These are phyloP conservation scores for Criorhina ranunculi DNA, from an alignment of 2,888 invertebrate species.

Conservation along the genomic window DNA sequence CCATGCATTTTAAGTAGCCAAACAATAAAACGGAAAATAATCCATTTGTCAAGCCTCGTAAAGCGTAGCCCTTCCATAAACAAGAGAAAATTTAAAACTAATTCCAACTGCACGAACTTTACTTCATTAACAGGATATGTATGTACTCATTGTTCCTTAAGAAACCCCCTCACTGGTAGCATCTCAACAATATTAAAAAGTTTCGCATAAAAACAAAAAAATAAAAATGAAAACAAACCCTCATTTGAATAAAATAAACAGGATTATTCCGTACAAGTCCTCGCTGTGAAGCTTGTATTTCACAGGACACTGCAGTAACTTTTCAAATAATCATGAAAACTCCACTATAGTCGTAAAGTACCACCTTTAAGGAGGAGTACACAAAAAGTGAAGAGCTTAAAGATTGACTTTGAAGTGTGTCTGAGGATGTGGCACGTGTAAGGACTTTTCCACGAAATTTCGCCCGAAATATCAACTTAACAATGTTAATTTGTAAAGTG, in stretches of 20 bases:
- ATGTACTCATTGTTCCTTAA: conserved; percentile 26
- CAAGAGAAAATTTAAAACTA: conserved; percentile 4
- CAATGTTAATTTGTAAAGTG: too few species aligned
- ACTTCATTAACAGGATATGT: conserved; percentile 36
- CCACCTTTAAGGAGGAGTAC: background rate
- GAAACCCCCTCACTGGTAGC: background rate
- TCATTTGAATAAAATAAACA: conserved; percentile 15
- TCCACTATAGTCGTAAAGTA: background rate
- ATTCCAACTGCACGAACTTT: conserved; percentile 32
- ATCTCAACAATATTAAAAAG: conserved; percentile 24
- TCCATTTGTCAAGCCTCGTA: background rate
- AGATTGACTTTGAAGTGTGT: background rate
- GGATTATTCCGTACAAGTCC: conserved; percentile 8
- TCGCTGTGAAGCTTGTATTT: background rate
- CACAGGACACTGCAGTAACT: conserved; percentile 3
- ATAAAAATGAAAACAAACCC: background rate
- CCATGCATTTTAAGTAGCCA: conserved; percentile 34
- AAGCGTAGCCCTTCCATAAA: conserved; percentile 17
- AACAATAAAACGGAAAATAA: background rate
- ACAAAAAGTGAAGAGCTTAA: background rate
- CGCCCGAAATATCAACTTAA: too few species aligned
- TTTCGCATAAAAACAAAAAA: conserved; percentile 9
- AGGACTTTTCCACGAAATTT: too few species aligned
- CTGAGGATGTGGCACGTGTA: too few species aligned
- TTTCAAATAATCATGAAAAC: background rate